Evolutionary conservation across 2,888 invertebrate species (phyloP).

Genomic region (Tetranychus truncatus): DNA sequence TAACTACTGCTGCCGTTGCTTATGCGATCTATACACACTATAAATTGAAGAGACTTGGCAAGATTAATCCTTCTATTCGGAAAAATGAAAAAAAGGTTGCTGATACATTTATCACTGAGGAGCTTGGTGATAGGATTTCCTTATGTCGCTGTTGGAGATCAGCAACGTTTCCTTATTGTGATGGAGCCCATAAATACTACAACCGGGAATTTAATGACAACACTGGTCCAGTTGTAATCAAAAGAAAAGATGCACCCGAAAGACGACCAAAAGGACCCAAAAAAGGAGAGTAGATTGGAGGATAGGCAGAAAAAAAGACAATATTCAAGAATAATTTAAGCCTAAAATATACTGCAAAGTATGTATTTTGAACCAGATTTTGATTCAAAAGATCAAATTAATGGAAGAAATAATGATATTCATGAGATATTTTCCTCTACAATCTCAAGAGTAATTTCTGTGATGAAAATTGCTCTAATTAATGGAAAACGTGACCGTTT

Average conservation of each 20-base stretch:
- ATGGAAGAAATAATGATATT: too few species aligned
- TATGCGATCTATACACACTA: neutral
- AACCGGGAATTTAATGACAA: slow-evolving; percentile 17
- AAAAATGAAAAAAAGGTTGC: neutral
- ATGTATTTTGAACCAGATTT: too few species aligned
- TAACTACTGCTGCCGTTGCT: neutral
- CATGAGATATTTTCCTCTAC: too few species aligned
- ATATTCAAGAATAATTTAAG: too few species aligned
- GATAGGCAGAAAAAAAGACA: too few species aligned
- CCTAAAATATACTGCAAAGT: too few species aligned
- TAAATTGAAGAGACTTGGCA: neutral
- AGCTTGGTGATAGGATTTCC: slow-evolving; percentile 5
- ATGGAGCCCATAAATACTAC: slow-evolving; percentile 18
- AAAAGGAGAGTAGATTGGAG: too few species aligned
- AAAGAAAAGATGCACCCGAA: slow-evolving; percentile 11
- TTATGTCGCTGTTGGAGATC: slow-evolving; percentile 19
- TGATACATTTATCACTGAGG: neutral
- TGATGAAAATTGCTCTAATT: too few species aligned
- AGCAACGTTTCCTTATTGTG: slow-evolving; percentile 18
- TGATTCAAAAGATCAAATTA: too few species aligned
- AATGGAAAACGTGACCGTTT: too few species aligned
- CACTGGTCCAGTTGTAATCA: slow-evolving; percentile 14
- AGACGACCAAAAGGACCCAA: neutral
- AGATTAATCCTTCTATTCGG: neutral
- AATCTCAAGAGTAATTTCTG: too few species aligned